Evolutionary conservation across 1,140 invertebrate genomes (phyloP), one percentile per base, ranked within the genome.

Genomic region (Leptestheria dahalacensis): DNA sequence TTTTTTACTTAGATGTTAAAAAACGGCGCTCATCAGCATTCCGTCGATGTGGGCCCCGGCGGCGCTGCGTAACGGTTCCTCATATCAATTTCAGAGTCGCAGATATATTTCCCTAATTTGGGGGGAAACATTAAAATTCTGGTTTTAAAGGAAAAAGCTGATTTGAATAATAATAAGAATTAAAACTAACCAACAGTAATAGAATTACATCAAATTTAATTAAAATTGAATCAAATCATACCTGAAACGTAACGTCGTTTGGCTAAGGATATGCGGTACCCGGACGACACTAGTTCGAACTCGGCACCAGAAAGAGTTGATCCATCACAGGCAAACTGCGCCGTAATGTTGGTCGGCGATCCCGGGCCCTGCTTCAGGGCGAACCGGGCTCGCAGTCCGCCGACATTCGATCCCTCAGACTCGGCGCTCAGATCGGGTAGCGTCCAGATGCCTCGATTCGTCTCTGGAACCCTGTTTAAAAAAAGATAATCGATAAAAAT

Each of bases 201-300:
- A n/a, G n/a, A n/a, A n/a, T n/a, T n/a, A n/a, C n/a, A n/a, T n/a
- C n/a, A n/a, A n/a, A n/a, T n/a, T n/a, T n/a, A n/a, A n/a, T n/a
- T n/a, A n/a, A n/a, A n/a, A n/a, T n/a, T n/a, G 26, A 52, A 20
- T 47, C 21, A 29, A 33, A 63, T 66, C 75, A 76, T 77, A 85
- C 91, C 93, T 66, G 92, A 92, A 57, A 93, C 86, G 75, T 97
- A 95, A 70, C 91, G 79, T 64, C 90, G 82, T 72, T 97, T 97
- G 48, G 93, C 85, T 64, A 97, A 78, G 25, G 93, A 97, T 59
- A 97, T 74, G 68, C 93, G 79, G 73, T 97, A 97, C 4, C 92
- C 92, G 59, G 80, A 72, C 9, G 89, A 90, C 57, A 85, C 74
- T 20, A 97, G 74, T 71, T 93, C 87, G 72, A 97, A 96, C 66